Base-by-base conservation (phyloP, 2,888 invertebrate species). In the Tetanocera ferruginea region DNA sequence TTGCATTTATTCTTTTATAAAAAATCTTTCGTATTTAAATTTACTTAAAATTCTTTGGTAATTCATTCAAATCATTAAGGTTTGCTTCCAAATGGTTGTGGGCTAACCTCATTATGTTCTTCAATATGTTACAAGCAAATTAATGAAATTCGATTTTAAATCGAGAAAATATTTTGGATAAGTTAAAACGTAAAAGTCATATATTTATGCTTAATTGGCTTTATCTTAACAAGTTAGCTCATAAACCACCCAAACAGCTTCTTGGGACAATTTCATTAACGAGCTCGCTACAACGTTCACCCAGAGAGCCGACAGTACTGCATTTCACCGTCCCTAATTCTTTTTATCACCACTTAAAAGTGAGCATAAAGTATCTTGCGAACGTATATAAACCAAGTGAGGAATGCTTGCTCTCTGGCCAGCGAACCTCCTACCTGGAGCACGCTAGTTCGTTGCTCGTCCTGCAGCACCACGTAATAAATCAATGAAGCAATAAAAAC, bases 401-500 rank as follows among this genome's bases (percentile, higher is more conserved):
- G n/a, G 19, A 17, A 19, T 55, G 60, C 37, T 64, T 64, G 28
- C 23, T 49, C 23, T 19, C 37, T 66, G 19, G 49, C 19, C 51
- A 37, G 31, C 66, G 52, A 67, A 11, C 17, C 52, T 52, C n/a
- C 28, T 34, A 14, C 69, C 51, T 28, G 14, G 25, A 25, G 19
- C 51, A 69, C 14, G 51, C 49, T 25, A 17, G 2, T 25, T 31
- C 76, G 62, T 60, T 62, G 43, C 8, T 67, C 55, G 11, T 76
- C 76, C 37, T 43, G 52, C 52, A n/a, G 34, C 66, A 72, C 57
- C 52, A 55, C 70, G 51, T 76, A 77, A 89, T 89, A 89, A 89
- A 89, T 89, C 89, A 89, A 86, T 84, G 84, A 83, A 83, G 86
- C 86, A 85, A 87, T 85, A 85, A 87, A 87, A 87, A 83, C 81